Percentiles rank a stretch among this genome's conserved stretches.
phyloP scores from a whole-genome alignment of 2,888 invertebrate species.

The Aphrophora alni region DNA sequence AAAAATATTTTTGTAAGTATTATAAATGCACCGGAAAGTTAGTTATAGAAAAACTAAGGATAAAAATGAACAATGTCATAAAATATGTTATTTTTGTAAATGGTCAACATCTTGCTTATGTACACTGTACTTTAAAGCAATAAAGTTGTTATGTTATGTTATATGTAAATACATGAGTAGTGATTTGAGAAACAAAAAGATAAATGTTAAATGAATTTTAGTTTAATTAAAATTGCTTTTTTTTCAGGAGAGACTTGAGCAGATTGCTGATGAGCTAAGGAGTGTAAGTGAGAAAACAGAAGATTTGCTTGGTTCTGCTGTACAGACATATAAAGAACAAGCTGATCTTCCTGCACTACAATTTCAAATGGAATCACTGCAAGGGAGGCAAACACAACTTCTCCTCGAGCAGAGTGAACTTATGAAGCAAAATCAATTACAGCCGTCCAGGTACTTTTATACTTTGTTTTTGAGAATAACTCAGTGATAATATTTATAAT shows the following conservation, averaged over 20 bases:
- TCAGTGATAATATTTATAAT: not conserved
- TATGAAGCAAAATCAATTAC: slow-evolving; percentile 51
- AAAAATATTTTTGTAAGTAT: no score
- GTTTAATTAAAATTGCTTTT: no score
- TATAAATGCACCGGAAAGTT: no score
- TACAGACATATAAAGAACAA: slow-evolving; percentile 55
- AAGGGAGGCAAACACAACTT: slow-evolving; percentile 56
- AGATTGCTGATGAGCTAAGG: slow-evolving; percentile 59
- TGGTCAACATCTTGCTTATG: no score
- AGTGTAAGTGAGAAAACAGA: slow-evolving; percentile 57
- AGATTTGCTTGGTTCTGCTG: slow-evolving; percentile 56
- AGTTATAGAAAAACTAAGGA: no score
- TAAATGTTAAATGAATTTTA: no score
- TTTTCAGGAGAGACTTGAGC: slow-evolving; percentile 58
- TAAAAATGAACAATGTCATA: no score
- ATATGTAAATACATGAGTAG: no score
- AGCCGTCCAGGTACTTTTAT: not conserved
- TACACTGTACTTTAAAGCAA: no score
- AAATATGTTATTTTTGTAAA: no score
- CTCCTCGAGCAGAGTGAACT: slow-evolving; percentile 59
- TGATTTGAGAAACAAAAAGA: no score
- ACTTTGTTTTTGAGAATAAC: not conserved
- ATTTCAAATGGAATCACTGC: slow-evolving; percentile 56
- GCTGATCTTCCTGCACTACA: slow-evolving; percentile 55
- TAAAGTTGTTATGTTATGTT: no score